Conservation (phyloP, 2,113 vertebrate genomes). For the Phoxinus phoxinus region DNA sequence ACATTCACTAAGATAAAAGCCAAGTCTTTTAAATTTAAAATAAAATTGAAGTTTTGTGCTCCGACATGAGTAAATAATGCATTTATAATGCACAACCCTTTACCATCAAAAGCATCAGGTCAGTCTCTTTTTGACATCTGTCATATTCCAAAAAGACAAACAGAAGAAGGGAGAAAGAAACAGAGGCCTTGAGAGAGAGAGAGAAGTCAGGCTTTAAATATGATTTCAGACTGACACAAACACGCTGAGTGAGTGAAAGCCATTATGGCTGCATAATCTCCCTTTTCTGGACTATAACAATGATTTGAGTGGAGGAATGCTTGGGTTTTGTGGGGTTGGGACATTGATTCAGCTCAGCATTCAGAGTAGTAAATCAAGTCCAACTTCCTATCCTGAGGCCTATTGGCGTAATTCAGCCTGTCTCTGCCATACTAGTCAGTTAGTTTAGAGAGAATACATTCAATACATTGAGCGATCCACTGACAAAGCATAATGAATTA, state of each 20-base stretch:
- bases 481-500: conserved; percentile 78
- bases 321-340: conserved; percentile 75
- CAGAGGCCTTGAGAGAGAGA: conserved; percentile 57
- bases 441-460: conserved; percentile 83
- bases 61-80: too few species aligned
- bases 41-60: too few species aligned
- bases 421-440: conserved; percentile 80
- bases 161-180: not conserved
- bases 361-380: conserved; percentile 86
- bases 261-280: conserved; percentile 83
- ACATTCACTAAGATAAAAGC: conserved; percentile 11
- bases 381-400: conserved; percentile 78
- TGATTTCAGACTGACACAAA: conserved; percentile 80
- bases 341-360: conserved; percentile 81
- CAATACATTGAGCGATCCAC: conserved; percentile 76
- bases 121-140: not conserved
- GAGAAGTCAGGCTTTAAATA: conserved; percentile 83
- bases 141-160: conserved; percentile 4
- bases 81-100: not conserved
- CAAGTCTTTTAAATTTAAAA: not conserved
- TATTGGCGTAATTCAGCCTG: conserved; percentile 80
- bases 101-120: not conserved
- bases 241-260: conserved; percentile 78
- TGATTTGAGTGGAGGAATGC: conserved; percentile 82
- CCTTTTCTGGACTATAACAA: conserved; percentile 82